phyloP scores from a whole-genome alignment of 2,797 vertebrate species.

The Amblyopsis hoosieri region DNA sequence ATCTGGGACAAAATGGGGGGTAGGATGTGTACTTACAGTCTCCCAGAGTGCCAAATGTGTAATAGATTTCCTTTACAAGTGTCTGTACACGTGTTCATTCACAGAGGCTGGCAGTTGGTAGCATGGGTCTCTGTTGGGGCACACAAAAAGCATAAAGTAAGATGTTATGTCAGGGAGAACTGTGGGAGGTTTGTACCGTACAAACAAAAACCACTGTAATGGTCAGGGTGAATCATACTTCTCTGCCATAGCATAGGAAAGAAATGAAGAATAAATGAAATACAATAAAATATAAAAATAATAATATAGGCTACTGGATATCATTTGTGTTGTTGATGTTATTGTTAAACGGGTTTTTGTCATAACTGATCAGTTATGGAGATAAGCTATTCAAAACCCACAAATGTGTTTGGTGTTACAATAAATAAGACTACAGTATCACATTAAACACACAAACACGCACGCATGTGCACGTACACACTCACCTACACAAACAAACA shows the following conservation, averaged over 20 bases:
- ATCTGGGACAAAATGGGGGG: neutral
- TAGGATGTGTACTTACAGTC: slow-evolving; percentile 67
- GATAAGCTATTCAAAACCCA: neutral
- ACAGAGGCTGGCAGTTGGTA: slow-evolving; percentile 20
- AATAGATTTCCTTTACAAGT: slow-evolving; percentile 34
- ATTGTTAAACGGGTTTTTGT: neutral
- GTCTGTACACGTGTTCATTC: slow-evolving; percentile 41
- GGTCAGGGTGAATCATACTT: no score
- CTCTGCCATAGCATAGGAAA: no score
- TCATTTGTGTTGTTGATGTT: no score
- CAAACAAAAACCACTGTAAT: neutral
- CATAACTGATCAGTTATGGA: neutral
- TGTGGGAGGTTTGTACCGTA: neutral
- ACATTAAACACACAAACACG: no score
- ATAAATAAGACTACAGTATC: no score
- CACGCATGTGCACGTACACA: no score
- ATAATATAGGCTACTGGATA: no score
- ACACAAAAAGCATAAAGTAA: slow-evolving; percentile 32
- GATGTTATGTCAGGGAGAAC: neutral
- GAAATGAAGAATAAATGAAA: no score
- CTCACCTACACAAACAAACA: no score
- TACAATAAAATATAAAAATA: no score
- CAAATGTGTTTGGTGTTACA: no score
- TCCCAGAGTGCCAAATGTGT: slow-evolving; percentile 49
- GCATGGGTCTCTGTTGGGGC: slow-evolving; percentile 50